Percentiles rank a stretch among this genome's conserved stretches.
Evolutionary conservation across 1,140 invertebrate genomes (phyloP).

Genomic region (Dinothrombium tinctorium): DNA sequence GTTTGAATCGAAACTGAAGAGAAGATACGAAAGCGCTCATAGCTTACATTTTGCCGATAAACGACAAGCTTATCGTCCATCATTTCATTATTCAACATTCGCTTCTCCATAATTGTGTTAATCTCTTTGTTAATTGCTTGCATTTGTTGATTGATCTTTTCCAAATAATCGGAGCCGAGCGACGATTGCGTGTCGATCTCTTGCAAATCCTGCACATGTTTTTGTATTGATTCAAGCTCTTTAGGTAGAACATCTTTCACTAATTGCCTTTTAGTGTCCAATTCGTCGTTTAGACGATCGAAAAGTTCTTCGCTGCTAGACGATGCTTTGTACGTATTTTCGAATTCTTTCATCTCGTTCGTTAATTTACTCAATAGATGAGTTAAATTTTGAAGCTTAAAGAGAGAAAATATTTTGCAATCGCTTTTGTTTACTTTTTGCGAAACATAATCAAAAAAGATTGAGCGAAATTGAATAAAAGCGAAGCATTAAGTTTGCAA

Average conservation of each 20-base stretch:
- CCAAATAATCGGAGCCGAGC: slow-evolving; percentile 34
- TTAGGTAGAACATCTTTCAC: slow-evolving; percentile 50
- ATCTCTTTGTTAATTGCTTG: slow-evolving; percentile 33
- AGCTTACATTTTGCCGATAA: slow-evolving; percentile 43
- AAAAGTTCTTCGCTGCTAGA: slow-evolving; percentile 2
- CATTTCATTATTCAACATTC: slow-evolving; percentile 24
- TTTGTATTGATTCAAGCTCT: slow-evolving; percentile 34
- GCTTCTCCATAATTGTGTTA: slow-evolving; percentile 28
- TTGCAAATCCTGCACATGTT: slow-evolving; percentile 40
- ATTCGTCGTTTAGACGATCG: slow-evolving; percentile 47
- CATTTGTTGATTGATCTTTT: slow-evolving; percentile 35
- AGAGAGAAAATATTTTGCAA: too few species aligned
- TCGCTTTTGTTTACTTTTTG: too few species aligned
- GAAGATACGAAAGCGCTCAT: too few species aligned
- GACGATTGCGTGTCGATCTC: slow-evolving; percentile 35
- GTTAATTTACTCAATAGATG: too few species aligned
- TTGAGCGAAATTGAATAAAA: too few species aligned
- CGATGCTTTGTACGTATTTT: too few species aligned
- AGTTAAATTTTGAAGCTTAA: too few species aligned
- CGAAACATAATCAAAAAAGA: too few species aligned
- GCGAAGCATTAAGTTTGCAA: too few species aligned
- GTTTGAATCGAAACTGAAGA: neutral
- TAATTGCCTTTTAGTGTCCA: slow-evolving; percentile 44
- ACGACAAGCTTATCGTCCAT: slow-evolving; percentile 48
- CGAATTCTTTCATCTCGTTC: too few species aligned